These are phyloP conservation scores for Aplochiton taeniatus DNA, from an alignment of 2,797 vertebrate genomes.

Conservation along the genomic window DNA sequence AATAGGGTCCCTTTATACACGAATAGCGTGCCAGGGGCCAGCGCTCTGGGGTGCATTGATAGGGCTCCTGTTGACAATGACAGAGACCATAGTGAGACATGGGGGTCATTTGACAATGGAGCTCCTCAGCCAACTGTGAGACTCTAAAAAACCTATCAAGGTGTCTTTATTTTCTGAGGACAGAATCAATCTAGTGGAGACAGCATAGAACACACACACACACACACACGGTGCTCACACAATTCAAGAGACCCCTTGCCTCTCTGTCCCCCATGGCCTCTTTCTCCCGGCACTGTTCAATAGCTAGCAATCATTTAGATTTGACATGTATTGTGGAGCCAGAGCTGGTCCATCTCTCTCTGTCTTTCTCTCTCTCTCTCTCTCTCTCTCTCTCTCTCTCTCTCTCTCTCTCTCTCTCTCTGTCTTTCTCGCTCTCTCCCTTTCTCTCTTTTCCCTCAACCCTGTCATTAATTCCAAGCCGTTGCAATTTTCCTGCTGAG, in stretches of 20 bases:
- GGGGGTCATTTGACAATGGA: slow-evolving; percentile 82
- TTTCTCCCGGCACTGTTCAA: slow-evolving; percentile 75
- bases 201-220: slow-evolving; percentile 9
- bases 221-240: not conserved
- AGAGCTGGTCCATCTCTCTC: slow-evolving; percentile 76
- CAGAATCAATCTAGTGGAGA: slow-evolving; percentile 82
- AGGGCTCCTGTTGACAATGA: slow-evolving; percentile 41
- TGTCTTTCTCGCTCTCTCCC: slow-evolving; percentile 53
- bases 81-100: slow-evolving; percentile 73
- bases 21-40: slow-evolving; percentile 26
- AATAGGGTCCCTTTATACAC: slow-evolving; percentile 23
- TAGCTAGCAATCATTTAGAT: slow-evolving; percentile 88
- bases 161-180: slow-evolving; percentile 82
- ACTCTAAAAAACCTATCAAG: slow-evolving; percentile 84
- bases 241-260: slow-evolving; percentile 17
- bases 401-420: slow-evolving; percentile 56
- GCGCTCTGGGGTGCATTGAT: slow-evolving; percentile 27
- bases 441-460: slow-evolving; percentile 66
- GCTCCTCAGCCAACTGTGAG: slow-evolving; percentile 81
- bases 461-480: slow-evolving; percentile 88
- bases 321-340: slow-evolving; percentile 89
- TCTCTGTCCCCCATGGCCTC: slow-evolving; percentile 54
- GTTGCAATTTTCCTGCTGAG: slow-evolving; percentile 79
- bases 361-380: slow-evolving; percentile 50
- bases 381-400: slow-evolving; percentile 54